phyloP scores from a whole-genome alignment of 2,797 vertebrate species.

The Schizothorax lantsangensis region DNA sequence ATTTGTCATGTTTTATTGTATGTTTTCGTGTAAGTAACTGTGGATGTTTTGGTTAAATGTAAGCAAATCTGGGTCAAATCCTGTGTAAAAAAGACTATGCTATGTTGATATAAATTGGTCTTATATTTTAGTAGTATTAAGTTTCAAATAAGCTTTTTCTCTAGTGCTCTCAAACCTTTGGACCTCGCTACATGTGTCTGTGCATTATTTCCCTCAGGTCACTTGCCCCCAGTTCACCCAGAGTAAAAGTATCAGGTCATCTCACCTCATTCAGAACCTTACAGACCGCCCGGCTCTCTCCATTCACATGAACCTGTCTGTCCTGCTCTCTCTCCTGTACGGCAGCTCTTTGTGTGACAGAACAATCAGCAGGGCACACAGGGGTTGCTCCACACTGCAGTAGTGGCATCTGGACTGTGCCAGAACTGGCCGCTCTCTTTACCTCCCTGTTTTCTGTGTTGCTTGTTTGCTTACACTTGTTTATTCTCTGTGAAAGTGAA shows the following conservation, averaged over 20 bases:
- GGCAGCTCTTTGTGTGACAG: constrained; percentile 69
- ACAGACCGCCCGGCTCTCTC: constrained; percentile 69
- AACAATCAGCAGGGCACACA: constrained; percentile 77
- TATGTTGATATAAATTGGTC: neutral
- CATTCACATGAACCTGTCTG: constrained; percentile 41
- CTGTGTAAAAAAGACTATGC: too few species aligned
- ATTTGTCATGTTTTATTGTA: neutral
- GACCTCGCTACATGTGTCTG: neutral
- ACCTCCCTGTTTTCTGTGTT: constrained; percentile 59
- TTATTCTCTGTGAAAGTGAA: constrained; percentile 42
- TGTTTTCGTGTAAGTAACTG: neutral
- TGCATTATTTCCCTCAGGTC: constrained; percentile 47
- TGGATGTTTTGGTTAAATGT: neutral
- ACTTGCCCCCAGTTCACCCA: constrained; percentile 41
- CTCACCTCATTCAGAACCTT: constrained; percentile 69
- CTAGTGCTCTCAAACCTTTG: neutral
- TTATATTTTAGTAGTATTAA: too few species aligned
- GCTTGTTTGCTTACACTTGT: constrained; percentile 54
- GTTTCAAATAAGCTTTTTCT: neutral
- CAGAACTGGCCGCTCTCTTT: constrained; percentile 72
- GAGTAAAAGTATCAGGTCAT: constrained; percentile 46
- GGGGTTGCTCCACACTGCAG: constrained; percentile 50
- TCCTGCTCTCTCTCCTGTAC: constrained; percentile 22
- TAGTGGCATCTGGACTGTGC: constrained; percentile 72
- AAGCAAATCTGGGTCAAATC: neutral